These are phyloP conservation scores for Sebastes iracundus DNA, from an alignment of 2,797 vertebrate species.

Conservation along the genomic window DNA sequence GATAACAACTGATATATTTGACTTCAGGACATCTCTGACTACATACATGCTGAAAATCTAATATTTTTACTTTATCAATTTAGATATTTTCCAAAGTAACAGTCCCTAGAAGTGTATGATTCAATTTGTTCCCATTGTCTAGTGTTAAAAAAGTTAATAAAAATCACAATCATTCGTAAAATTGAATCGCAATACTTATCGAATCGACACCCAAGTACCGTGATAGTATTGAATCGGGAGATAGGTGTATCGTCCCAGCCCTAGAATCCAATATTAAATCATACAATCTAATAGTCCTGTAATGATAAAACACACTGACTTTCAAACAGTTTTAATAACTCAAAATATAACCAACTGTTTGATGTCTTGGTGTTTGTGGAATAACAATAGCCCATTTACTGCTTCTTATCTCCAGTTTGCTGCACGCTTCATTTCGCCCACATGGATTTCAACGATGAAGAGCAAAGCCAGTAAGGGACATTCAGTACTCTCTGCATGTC, in stretches of 20 bases:
- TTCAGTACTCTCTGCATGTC: slow-evolving; percentile 4
- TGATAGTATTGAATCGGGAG: no score
- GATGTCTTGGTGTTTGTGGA: not conserved
- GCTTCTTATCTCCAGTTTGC: slow-evolving; percentile 13
- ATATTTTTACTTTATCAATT: no score
- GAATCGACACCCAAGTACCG: no score
- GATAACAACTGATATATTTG: no score
- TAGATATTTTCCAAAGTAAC: no score
- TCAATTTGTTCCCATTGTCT: no score
- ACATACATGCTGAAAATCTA: no score
- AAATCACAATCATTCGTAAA: no score
- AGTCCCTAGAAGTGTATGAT: no score
- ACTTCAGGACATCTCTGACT: no score
- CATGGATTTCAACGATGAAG: slow-evolving; percentile 20
- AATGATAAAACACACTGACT: not conserved
- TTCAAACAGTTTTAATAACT: not conserved
- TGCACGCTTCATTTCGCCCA: slow-evolving; percentile 1
- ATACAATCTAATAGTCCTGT: not conserved
- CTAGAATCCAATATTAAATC: not conserved
- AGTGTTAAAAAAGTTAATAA: no score
- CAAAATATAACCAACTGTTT: not conserved
- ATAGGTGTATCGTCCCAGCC: not conserved
- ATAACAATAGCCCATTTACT: slow-evolving; percentile 8
- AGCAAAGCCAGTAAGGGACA: not conserved
- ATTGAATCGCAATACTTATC: no score